A percentile compares a stretch with the other conserved stretches of the same genome.
Conservation (phyloP, 1,140 invertebrate genomes). For the Xylocopa sonorina region DNA sequence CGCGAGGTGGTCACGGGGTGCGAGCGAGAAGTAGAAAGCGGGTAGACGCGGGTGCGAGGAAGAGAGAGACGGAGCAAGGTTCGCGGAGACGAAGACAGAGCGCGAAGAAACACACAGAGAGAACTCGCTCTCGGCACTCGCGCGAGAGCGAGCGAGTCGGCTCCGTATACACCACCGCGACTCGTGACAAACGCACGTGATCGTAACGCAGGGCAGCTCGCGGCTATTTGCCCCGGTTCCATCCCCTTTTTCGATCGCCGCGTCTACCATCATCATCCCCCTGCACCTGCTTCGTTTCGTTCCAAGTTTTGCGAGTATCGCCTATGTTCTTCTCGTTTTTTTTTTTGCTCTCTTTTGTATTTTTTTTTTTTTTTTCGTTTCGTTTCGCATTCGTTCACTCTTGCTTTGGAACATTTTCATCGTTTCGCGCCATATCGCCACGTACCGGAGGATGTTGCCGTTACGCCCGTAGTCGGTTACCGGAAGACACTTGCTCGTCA, state of each 20-base stretch:
- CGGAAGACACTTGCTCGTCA: slow-evolving; percentile 16
- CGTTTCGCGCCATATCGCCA: background rate
- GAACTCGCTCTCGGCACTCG: slow-evolving; percentile 60
- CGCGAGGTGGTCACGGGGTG: background rate
- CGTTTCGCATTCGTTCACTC: no score
- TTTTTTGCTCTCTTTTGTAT: no score
- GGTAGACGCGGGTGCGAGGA: slow-evolving; percentile 30
- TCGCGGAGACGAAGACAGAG: slow-evolving; percentile 57
- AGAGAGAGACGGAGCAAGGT: slow-evolving; percentile 16
- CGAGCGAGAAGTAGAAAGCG: slow-evolving; percentile 9
- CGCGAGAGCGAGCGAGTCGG: slow-evolving; percentile 65
- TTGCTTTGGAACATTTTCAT: background rate
- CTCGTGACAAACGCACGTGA: slow-evolving; percentile 68
- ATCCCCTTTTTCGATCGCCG: slow-evolving; percentile 31
- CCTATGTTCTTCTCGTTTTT: no score
- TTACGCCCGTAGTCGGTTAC: background rate
- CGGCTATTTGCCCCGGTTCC: slow-evolving; percentile 45
- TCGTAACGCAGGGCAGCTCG: slow-evolving; percentile 54
- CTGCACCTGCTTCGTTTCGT: background rate
- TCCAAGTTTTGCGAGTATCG: background rate
- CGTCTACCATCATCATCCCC: background rate
- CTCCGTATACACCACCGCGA: slow-evolving; percentile 61
- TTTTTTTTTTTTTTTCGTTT: no score
- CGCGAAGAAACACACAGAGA: slow-evolving; percentile 60
- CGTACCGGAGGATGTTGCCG: background rate